Evolutionary conservation across 2,888 invertebrate species (phyloP), one percentile per base, ranked within the genome.

Genomic region (Serrognathus titanus): DNA sequence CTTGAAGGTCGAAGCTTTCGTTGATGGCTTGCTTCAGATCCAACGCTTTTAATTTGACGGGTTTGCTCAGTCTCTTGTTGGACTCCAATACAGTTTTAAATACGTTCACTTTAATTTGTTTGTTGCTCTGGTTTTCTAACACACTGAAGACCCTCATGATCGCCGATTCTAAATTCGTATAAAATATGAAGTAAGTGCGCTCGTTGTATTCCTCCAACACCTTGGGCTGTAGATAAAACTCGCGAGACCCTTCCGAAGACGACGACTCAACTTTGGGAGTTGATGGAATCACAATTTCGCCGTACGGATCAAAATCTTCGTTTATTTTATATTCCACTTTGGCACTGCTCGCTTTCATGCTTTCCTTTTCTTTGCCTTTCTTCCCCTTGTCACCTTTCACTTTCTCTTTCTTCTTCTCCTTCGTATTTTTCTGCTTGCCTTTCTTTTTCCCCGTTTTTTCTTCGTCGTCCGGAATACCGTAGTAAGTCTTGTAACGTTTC

Each of bases 151-250:
- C 31, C 35, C 51, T 51, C n/a, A 53, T 40, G 10, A 47, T 41
- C 6, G 58, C 54, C 13, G 51, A 47, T 16, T 38, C 13, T n/a
- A 58, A 36, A 38, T 58, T 31, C 10, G 38, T 50, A 41, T 58
- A 54, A 24, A 58, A 58, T 9, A 58, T 47, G 1, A 50, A 35
- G 36, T 58, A 58, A 2, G 54, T 13, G 11, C 31, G 20, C 9
- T 35, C 37, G 9, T 51, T 53, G 43, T 58, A 58, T 51, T 58
- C 47, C 38, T 54, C 46, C 3, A 43, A 11, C 6, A 7, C 31
- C 38, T 13, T 8, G 59, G 47, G 48, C 50, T 55, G n/a, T 61
- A 58, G 48, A 62, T 48, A 16, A 60, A 57, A 11, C 53, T 55
- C 39, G 59, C 45, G n/a, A 55, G 56, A 20, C 53, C 56, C 13